Evolutionary conservation across 2,113 vertebrate species (phyloP), one percentile per base, ranked within the genome.

Genomic region (Calyptommatus sinebrachiatus): DNA sequence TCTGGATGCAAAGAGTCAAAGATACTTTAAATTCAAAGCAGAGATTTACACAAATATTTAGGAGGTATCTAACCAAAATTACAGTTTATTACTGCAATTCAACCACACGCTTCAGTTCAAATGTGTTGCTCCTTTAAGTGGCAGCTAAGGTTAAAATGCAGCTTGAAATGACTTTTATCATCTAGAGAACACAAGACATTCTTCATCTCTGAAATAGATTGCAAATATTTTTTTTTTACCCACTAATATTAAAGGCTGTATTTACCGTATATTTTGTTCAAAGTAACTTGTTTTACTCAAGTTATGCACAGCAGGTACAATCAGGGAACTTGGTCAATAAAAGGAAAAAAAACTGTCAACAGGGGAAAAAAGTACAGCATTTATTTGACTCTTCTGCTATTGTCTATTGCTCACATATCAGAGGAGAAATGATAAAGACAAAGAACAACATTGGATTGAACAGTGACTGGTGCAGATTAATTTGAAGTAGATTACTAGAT

Each of bases 381-480:
- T 21, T 5, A 31, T 12, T 12, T 11, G 45, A 26, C 26, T 22
- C 65, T 61, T 63, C 2, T 73, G 70, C 83, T 80, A 86, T 79
- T 75, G 62, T 1, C 21, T 31, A 80, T 7, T 50, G 45, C 4
- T 50, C 31, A 77, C 77, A 76, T 62, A 21, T 63, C 65, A n/a
- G 72, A 67, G 60, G 79, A 20, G 1, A 75, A 12, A 7, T n/a
- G 45, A 1, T 70, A 65, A 80, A 24, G 5, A 78, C 65, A 45
- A 69, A 31, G 12, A 79, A 12, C 26, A 75, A 75, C 62, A 80
- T 82, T 69, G 35, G 11, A 74, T 28, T 72, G 65, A 88, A 78
- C 29, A 69, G 41, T 22, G 76, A 18, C 14, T 74, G 60, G 50
- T 74, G 22, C 46, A 77, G 53, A 83, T 80, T 75, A 81, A 70